A percentile compares a stretch with the other conserved stretches of the same genome.
These are phyloP conservation scores for Linnaemya vulpina DNA, from an alignment of 2,888 invertebrate species.

Conservation along the genomic window DNA sequence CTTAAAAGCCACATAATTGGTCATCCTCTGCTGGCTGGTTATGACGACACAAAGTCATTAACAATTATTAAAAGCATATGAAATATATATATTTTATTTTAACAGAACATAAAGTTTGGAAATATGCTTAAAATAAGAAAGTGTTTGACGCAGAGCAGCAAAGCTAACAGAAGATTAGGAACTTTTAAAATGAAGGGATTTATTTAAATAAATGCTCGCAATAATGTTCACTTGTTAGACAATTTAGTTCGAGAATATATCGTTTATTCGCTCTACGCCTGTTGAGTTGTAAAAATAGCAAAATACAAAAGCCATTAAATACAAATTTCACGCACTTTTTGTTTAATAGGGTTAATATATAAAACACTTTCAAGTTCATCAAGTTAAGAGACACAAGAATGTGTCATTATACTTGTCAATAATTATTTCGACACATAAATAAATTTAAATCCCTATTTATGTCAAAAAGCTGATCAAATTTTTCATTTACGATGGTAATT, in stretches of 20 bases:
- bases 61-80: background rate
- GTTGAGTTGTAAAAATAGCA: background rate
- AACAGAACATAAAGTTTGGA: constrained; percentile 25
- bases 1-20: background rate
- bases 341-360: no score
- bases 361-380: no score
- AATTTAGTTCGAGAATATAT: background rate
- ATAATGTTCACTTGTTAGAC: background rate
- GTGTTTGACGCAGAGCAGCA: constrained; percentile 50
- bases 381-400: no score
- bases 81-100: constrained; percentile 9
- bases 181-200: background rate
- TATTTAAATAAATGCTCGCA: background rate
- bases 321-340: background rate
- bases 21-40: constrained; percentile 19
- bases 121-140: constrained; percentile 4
- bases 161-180: constrained; percentile 15
- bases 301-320: background rate
- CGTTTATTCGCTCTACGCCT: background rate
- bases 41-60: background rate
- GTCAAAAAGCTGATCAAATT: no score
- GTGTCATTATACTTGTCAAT: no score
- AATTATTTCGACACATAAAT: no score
- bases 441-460: no score
- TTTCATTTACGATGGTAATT: background rate